Percentiles rank a stretch among this genome's conserved stretches.
Evolutionary conservation across 2,113 vertebrate genomes (phyloP).

Genomic region (Lycaon pictus): DNA sequence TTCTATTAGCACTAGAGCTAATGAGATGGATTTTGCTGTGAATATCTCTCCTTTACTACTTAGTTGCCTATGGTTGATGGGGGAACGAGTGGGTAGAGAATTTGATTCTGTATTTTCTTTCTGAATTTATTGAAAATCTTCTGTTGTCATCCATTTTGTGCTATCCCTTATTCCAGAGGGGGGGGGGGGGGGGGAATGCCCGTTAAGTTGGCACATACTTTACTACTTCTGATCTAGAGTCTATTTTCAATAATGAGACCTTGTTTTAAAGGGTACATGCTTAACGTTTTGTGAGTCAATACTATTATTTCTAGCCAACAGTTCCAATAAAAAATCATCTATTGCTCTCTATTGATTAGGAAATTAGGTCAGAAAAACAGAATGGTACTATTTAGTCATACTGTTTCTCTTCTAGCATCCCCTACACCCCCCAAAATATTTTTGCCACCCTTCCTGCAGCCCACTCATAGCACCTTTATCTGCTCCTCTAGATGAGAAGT

Average conservation of each 20-base stretch:
- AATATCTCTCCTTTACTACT: not conserved
- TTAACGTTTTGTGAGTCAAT: not conserved
- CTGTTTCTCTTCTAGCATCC: not conserved
- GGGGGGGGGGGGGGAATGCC: no score
- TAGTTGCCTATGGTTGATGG: not conserved
- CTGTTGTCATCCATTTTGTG: not conserved
- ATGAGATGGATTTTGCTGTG: not conserved
- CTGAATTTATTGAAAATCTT: slow-evolving; percentile 25
- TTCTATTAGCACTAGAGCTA: not conserved
- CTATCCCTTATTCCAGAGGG: not conserved
- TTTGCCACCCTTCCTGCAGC: not conserved
- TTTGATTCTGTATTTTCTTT: slow-evolving; percentile 25
- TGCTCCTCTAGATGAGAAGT: not conserved
- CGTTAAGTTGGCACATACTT: not conserved
- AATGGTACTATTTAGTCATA: not conserved
- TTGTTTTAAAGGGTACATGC: not conserved
- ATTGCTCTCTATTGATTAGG: not conserved
- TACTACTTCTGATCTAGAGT: not conserved
- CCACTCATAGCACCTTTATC: not conserved
- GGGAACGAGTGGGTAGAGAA: not conserved
- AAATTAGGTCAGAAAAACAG: not conserved
- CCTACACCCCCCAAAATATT: not conserved
- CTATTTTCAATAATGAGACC: slow-evolving; percentile 7
- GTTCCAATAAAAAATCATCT: not conserved
- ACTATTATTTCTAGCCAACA: not conserved